These are phyloP conservation scores for Drosophila pseudotakahashii DNA, from an alignment of 2,888 invertebrate species.

Conservation along the genomic window DNA sequence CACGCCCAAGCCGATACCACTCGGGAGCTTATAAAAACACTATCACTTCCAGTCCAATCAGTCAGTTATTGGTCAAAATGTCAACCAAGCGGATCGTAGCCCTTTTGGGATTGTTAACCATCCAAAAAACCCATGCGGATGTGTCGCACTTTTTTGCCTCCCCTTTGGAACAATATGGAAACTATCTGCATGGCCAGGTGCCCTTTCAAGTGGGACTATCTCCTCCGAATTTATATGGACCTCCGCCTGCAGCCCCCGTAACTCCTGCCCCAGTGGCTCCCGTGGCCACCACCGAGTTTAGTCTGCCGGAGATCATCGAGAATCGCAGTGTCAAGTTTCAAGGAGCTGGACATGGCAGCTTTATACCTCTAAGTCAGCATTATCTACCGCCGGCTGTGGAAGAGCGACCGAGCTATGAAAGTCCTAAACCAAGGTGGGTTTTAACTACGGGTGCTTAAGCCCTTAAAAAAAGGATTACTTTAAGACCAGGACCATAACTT, in stretches of 20 bases:
- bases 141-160: slow-evolving; percentile 73
- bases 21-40: slow-evolving; percentile 62
- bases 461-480: too few relatives aligned
- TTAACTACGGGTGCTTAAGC: too few relatives aligned
- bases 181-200: slow-evolving; percentile 59
- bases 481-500: too few relatives aligned
- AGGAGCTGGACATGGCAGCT: slow-evolving; percentile 61
- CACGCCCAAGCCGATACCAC: slow-evolving; percentile 45
- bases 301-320: slow-evolving; percentile 81
- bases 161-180: slow-evolving; percentile 61
- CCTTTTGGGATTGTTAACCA: slow-evolving; percentile 4
- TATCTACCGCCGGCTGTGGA: slow-evolving; percentile 75
- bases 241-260: slow-evolving; percentile 37
- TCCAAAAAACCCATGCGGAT: slow-evolving; percentile 53
- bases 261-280: slow-evolving; percentile 71
- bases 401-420: slow-evolving; percentile 76
- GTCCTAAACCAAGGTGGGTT: slow-evolving; percentile 69
- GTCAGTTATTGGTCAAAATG: slow-evolving; percentile 61
- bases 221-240: slow-evolving; percentile 64
- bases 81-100: slow-evolving; percentile 48
- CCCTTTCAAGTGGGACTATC: slow-evolving; percentile 55
- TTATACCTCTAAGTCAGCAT: slow-evolving; percentile 78
- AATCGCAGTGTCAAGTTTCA: slow-evolving; percentile 72
- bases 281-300: slow-evolving; percentile 73
- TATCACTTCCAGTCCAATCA: slow-evolving; percentile 31